Conservation (phyloP, 2,113 vertebrate species). For the Neotragus moschatus region DNA sequence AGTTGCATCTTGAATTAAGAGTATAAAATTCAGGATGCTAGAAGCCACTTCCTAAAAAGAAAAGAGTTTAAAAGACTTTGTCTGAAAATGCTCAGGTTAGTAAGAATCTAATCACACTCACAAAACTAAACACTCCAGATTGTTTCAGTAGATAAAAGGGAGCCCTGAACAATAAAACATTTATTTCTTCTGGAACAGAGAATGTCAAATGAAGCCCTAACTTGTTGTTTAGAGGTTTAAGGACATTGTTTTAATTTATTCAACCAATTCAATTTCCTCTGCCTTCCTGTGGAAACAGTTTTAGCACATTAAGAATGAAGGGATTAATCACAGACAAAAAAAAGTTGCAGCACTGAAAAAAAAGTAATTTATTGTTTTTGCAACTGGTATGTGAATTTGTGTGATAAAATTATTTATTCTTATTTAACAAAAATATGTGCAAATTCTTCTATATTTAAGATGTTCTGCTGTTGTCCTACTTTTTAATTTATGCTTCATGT, state of each 20-base stretch:
- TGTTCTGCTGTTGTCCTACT: constrained; percentile 78
- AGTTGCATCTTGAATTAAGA: not conserved
- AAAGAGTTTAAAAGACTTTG: not conserved
- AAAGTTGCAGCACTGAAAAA: constrained; percentile 93
- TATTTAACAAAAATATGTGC: constrained; percentile 93
- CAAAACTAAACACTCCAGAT: not conserved
- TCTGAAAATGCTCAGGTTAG: constrained; percentile 22
- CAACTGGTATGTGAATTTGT: constrained; percentile 93
- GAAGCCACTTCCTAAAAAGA: not conserved
- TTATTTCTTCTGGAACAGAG: not conserved
- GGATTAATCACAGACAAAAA: constrained; percentile 71
- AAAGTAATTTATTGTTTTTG: constrained; percentile 98
- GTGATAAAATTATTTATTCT: constrained; percentile 98
- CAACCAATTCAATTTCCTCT: constrained; percentile 32
- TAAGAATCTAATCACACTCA: constrained; percentile 15
- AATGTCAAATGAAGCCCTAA: not conserved
- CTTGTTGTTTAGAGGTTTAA: not conserved
- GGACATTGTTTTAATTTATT: not conserved
- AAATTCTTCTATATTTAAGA: constrained; percentile 85
- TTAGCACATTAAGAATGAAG: constrained; percentile 74
- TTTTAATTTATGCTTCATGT: constrained; percentile 83
- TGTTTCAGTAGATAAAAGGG: not conserved
- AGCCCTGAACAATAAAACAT: not conserved
- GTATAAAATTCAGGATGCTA: not conserved
- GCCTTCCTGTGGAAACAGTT: constrained; percentile 84